Conservation (phyloP, 2,113 vertebrate species). For the Morone chrysops region DNA sequence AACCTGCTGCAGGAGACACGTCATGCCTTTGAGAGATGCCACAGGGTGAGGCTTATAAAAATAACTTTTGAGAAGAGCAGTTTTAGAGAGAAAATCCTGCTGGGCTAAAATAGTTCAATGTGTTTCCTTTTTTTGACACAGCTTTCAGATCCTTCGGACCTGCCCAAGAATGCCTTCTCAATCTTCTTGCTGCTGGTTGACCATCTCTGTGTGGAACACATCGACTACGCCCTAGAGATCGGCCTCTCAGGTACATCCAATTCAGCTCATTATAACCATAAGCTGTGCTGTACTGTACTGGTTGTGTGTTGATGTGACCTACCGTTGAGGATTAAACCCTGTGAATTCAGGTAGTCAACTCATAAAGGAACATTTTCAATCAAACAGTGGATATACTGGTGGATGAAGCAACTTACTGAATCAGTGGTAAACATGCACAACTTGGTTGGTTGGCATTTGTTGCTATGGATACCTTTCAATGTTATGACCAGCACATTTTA, state of each 20-base stretch:
- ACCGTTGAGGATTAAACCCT: background rate
- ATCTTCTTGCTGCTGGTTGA: conserved; percentile 98
- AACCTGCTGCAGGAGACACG: conserved; percentile 98
- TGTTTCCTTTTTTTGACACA: conserved; percentile 68
- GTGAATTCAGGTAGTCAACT: background rate
- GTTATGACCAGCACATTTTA: background rate
- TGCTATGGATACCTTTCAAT: conserved; percentile 13
- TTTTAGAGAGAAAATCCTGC: background rate
- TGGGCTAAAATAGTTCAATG: background rate
- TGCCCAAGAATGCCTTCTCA: conserved; percentile 97
- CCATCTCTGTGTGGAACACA: conserved; percentile 98
- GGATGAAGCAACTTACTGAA: background rate
- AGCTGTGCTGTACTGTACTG: background rate
- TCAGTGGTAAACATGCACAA: background rate
- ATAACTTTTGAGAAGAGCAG: background rate
- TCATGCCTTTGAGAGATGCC: conserved; percentile 98
- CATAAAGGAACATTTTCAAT: background rate
- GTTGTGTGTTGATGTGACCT: background rate
- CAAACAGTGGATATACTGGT: background rate
- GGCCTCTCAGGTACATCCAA: conserved; percentile 92
- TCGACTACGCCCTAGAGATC: conserved; percentile 98
- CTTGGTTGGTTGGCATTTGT: background rate
- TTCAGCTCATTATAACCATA: background rate
- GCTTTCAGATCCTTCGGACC: conserved; percentile 97
- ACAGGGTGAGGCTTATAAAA: conserved; percentile 86